Percentiles rank a stretch among this genome's conserved stretches.
phyloP scores from a whole-genome alignment of 2,797 vertebrate genomes.

The Margarornis squamiger region DNA sequence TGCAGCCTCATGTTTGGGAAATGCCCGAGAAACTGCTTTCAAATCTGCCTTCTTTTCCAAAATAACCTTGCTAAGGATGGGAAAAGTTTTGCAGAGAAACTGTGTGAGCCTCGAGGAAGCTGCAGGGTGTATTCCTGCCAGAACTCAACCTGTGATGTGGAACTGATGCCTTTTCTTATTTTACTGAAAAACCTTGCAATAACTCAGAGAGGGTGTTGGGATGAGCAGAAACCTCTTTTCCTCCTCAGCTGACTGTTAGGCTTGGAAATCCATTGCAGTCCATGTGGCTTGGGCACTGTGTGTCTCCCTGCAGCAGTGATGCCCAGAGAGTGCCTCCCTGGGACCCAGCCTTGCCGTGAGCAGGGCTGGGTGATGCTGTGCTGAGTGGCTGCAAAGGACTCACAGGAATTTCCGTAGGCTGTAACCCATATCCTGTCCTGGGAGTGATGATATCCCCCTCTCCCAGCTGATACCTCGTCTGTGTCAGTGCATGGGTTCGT shows the following conservation, averaged over 20 bases:
- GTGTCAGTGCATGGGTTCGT: accelerated
- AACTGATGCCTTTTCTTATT: background rate
- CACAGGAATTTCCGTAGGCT: background rate
- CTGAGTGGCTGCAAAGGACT: background rate
- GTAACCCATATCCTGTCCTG: background rate
- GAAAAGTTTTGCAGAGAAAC: background rate
- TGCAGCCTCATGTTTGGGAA: background rate
- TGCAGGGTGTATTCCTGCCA: background rate
- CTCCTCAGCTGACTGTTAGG: background rate
- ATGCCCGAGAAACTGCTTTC: background rate
- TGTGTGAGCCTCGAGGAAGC: background rate
- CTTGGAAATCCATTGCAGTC: background rate
- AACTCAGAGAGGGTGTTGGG: background rate
- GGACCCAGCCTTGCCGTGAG: background rate
- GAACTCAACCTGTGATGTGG: accelerated
- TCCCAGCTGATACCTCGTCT: background rate
- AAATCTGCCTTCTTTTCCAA: background rate
- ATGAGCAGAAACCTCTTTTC: background rate
- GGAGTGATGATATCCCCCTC: background rate
- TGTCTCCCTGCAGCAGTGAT: background rate
- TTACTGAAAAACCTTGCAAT: background rate
- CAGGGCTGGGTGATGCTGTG: background rate
- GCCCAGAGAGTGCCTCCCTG: accelerated
- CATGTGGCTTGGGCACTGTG: accelerated
- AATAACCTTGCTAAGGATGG: background rate